Evolutionary conservation across 1,140 invertebrate species (phyloP), one percentile per base, ranked within the genome.

Genomic region (Leguminivora glycinivorella): DNA sequence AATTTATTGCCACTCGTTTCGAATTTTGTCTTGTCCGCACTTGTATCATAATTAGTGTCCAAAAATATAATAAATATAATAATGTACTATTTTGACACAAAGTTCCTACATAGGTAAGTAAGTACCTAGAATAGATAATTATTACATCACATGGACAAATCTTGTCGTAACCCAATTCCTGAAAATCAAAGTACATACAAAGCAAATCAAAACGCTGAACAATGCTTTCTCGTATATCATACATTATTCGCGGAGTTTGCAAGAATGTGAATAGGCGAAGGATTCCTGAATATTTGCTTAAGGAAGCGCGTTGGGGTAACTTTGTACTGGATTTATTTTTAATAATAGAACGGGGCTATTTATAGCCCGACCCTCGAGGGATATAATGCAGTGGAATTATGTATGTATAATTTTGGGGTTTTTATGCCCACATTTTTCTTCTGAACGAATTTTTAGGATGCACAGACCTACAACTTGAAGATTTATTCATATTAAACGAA

Each of bases 191-290:
- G 40, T 43, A 43, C 40, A 14, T 43, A 19, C 47, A 52, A 52
- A 22, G 47, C 22, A 52, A 52, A 52, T 52, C 47, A 52, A 22
- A 52, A 52, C 22, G 17, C 7, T 22, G 47, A 52, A 52, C 47
- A 52, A 52, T 52, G 47, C 40, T 22, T 52, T n/a, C 47, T 52
- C 47, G 47, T 52, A 52, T 52, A 22, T 22, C 17, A 52, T 52
- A 52, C 47, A 52, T 52, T 52, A 52, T 52, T 52, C 47, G 9
- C 47, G n/a, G 47, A 52, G 47, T 22, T 52, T 52, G 17, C 19
- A 22, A 52, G 47, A 52, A 52, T 43, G 40, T 43, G 47, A 52
- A 52, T 52, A 22, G 47, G 17, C 19, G 47, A 52, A 52, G 19
- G 47, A 52, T 10, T 52, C 17, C 0, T 52, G 47, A 52, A 52